phyloP scores from a whole-genome alignment of 1,140 invertebrate genomes.

The Branchinecta lindahli region DNA sequence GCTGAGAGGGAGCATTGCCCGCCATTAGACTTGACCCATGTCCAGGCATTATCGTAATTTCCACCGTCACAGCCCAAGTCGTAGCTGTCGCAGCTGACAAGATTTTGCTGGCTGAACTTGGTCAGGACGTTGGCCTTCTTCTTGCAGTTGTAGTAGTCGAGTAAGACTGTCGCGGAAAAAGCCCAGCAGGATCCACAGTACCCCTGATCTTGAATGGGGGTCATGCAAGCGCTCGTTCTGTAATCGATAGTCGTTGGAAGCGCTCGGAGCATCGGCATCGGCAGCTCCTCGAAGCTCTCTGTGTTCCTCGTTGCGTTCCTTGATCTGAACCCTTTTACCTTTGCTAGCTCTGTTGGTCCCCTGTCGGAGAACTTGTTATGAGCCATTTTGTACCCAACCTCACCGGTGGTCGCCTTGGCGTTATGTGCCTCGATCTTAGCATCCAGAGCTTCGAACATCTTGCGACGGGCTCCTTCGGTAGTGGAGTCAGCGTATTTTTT shows the following conservation, averaged over 20 bases:
- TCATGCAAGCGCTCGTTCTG: slow-evolving; percentile 13
- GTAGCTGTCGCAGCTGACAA: slow-evolving; percentile 11
- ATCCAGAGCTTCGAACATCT: too few relatives aligned
- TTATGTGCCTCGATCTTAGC: too few relatives aligned
- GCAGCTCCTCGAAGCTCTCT: too few relatives aligned
- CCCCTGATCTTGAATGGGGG: slow-evolving; percentile 19
- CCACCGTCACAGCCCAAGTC: slow-evolving; percentile 14
- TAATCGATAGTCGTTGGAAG: slow-evolving; percentile 13
- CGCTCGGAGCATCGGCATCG: neutral
- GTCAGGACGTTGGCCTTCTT: slow-evolving; percentile 11
- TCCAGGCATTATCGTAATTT: slow-evolving; percentile 10
- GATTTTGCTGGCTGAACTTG: slow-evolving; percentile 12
- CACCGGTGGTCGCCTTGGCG: too few relatives aligned
- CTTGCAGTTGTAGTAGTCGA: slow-evolving; percentile 7
- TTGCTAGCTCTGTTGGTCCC: too few relatives aligned
- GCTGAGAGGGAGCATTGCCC: neutral
- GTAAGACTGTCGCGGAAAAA: slow-evolving; percentile 13
- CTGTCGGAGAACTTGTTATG: too few relatives aligned
- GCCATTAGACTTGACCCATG: slow-evolving; percentile 14
- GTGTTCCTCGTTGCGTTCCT: too few relatives aligned
- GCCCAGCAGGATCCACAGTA: slow-evolving; percentile 19
- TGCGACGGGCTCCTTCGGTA: too few relatives aligned
- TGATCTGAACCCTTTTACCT: too few relatives aligned
- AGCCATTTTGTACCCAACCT: too few relatives aligned
- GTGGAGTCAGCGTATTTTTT: too few relatives aligned